Base-by-base conservation (phyloP, 2,113 vertebrate species). In the Gadus macrocephalus region DNA sequence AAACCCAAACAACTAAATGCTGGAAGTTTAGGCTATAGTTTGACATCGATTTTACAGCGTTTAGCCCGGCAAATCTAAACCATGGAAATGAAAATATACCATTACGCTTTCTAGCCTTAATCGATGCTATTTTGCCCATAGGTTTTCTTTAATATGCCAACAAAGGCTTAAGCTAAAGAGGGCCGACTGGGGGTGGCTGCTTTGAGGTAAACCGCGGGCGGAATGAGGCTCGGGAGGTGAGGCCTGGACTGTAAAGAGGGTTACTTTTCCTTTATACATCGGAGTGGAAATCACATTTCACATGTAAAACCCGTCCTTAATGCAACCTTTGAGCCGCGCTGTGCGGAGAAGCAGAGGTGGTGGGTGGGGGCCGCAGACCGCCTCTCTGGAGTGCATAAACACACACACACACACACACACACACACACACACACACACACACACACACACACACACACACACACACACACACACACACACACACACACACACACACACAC, bases 261-360 rank as follows among this genome's bases (percentile, higher is more conserved):
- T 79, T 85, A 77, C 86, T 85, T 89, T 78, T 77, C 85, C 76
- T 88, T 88, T 84, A 82, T 87, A 89, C 77, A 89, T 71, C 81
- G 82, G 72, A 84, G 69, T 72, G 78, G 75, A 92, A 92, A 92
- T 91, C 90, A 86, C 88, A 88, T 92, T 92, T 93, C 90, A 92
- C 85, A 86, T 90, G 86, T 91, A 90, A 92, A 90, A 90, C 80
- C 90, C 83, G 0, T 91, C 86, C 83, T 89, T 90, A 92, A 91
- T 90, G 87, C 88, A 88, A 87, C 89, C 83, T 91, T 91, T 88
- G 87, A 92, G 89, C 85, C 62, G 73, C 7, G 79, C 85, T 69
- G 88, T 89, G 88, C 83, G 74, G 82, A 83, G 53, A 86, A 88
- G 85, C 82, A 83, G 85, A 87, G 88, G 42, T 2, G 42, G 42